Percentiles rank a stretch among this genome's conserved stretches.
Evolutionary conservation across 2,113 vertebrate species (phyloP).

Genomic region (Pelusios castaneus): DNA sequence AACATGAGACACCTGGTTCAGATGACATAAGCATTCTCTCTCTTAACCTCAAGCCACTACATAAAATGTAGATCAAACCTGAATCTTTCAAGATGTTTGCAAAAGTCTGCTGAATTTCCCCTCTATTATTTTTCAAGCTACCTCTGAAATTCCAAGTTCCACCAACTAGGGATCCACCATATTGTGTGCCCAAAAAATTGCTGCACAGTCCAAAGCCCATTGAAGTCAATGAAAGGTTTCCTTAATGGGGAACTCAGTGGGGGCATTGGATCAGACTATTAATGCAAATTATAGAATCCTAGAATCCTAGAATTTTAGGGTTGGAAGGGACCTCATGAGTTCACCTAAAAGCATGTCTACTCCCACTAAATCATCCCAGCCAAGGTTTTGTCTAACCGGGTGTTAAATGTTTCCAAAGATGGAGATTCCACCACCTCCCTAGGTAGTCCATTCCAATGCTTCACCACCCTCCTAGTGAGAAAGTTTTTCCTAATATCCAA

Average conservation of each 20-base stretch:
- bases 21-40: neutral
- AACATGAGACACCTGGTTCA: slow-evolving; percentile 12
- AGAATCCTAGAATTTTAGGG: too few species aligned
- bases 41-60: neutral
- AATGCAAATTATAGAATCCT: too few species aligned
- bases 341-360: too few species aligned
- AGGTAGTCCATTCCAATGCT: too few species aligned
- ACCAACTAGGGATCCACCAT: neutral
- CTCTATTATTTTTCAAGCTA: neutral
- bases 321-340: too few species aligned
- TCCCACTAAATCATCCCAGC: too few species aligned
- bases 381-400: too few species aligned
- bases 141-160: neutral
- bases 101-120: neutral
- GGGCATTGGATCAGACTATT: neutral
- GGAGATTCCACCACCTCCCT: too few species aligned
- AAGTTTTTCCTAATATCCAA: too few species aligned
- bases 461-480: too few species aligned
- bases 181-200: neutral
- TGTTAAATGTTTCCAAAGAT: too few species aligned
- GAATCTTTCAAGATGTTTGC: neutral
- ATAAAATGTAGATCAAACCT: neutral
- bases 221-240: neutral
- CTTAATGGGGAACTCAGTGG: neutral
- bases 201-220: neutral